Evolutionary conservation across 2,797 vertebrate genomes (phyloP).

Genomic region (Thripadectes ignobilis): DNA sequence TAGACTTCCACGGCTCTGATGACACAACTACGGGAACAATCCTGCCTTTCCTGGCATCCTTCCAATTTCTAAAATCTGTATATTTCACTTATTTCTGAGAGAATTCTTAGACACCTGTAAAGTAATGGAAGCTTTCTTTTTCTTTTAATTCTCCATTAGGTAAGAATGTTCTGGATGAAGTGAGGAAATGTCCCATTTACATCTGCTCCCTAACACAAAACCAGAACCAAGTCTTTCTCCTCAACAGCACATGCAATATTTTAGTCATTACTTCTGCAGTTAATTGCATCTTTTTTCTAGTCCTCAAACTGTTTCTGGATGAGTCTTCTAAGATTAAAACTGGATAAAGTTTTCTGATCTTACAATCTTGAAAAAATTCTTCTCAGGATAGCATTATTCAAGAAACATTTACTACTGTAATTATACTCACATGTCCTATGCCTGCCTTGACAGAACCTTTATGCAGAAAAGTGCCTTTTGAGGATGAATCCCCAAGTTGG

Average conservation of each 20-base stretch:
- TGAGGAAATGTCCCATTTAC: background rate
- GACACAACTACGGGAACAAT: accelerated
- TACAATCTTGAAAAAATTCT: background rate
- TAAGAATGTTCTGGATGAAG: background rate
- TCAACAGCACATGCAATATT: background rate
- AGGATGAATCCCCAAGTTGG: background rate
- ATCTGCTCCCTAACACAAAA: background rate
- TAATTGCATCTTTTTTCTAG: background rate
- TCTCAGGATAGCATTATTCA: background rate
- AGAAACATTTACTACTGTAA: background rate
- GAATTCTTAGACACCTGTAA: background rate
- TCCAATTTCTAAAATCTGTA: background rate
- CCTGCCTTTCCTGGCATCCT: background rate
- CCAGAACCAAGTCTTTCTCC: background rate
- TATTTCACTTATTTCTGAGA: background rate
- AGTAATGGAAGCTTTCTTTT: background rate
- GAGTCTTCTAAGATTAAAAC: background rate
- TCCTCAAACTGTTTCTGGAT: background rate
- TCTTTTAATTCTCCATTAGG: background rate
- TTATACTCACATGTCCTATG: background rate
- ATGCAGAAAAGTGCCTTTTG: background rate
- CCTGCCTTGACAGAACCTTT: background rate
- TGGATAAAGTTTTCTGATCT: background rate
- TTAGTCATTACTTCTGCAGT: background rate
- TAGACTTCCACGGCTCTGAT: accelerated